Percentiles rank a stretch among this genome's conserved stretches.
These are phyloP conservation scores for Manacus vitellinus DNA, from an alignment of 2,113 vertebrate genomes.

Conservation along the genomic window DNA sequence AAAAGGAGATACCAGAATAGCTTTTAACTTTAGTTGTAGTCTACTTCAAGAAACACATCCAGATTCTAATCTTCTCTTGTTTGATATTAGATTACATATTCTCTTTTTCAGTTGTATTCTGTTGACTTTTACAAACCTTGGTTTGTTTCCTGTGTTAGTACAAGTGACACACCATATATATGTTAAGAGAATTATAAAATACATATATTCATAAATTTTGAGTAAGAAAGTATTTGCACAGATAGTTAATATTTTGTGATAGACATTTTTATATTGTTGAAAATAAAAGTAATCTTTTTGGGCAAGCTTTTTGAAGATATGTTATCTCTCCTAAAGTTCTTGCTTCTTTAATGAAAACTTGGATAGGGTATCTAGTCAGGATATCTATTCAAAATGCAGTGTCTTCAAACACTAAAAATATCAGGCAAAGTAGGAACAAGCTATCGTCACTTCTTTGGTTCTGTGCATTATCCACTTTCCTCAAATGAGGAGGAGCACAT, in stretches of 20 bases:
- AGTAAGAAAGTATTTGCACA: background rate
- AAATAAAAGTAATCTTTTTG: background rate
- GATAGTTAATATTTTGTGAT: background rate
- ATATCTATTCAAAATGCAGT: background rate
- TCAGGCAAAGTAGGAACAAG: background rate
- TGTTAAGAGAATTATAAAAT: background rate
- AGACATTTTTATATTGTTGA: background rate
- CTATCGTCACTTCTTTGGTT: background rate
- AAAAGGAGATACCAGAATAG: background rate
- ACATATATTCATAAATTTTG: background rate
- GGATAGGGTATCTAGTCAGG: background rate
- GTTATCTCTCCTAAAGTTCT: background rate
- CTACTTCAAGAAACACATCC: background rate
- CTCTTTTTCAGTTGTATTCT: background rate
- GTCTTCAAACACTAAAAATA: background rate
- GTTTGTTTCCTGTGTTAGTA: background rate
- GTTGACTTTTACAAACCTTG: background rate
- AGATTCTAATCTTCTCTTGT: background rate
- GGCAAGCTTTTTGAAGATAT: background rate
- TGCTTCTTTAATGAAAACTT: background rate
- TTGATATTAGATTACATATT: background rate
- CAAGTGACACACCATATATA: background rate
- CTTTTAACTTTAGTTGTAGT: background rate
- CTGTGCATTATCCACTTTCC: background rate
- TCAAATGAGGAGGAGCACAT: background rate